These are phyloP conservation scores for Sphaerophoria rueppellii DNA, from an alignment of 2,888 invertebrate species.

Conservation along the genomic window DNA sequence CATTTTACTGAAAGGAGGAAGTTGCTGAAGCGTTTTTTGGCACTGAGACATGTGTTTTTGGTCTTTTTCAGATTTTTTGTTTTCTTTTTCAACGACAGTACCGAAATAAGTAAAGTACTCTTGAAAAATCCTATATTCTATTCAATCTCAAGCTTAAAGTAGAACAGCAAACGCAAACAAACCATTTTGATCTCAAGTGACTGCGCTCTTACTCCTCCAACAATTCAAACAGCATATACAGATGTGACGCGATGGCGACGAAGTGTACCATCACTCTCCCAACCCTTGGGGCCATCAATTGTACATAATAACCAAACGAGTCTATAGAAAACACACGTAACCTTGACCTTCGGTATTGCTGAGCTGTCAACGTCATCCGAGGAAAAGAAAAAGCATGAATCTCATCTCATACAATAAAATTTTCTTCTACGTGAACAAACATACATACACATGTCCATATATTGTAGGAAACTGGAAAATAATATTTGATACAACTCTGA, in stretches of 20 bases:
- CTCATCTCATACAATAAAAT: neutral
- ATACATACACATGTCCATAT: neutral
- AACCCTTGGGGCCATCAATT: conserved; percentile 9
- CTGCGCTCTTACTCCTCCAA: conserved; percentile 2
- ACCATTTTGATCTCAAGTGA: conserved; percentile 12
- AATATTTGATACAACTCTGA: conserved; percentile 30
- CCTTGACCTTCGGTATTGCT: conserved; percentile 44
- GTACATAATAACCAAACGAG: neutral
- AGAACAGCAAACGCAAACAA: conserved; percentile 8
- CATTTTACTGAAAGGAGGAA: neutral
- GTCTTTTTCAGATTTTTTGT: neutral
- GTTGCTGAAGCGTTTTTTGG: neutral
- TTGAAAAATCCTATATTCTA: neutral
- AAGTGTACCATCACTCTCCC: neutral
- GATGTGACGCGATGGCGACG: neutral
- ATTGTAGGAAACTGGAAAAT: conserved; percentile 1
- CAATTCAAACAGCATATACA: neutral
- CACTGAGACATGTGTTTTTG: conserved; percentile 16
- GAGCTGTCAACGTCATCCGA: neutral
- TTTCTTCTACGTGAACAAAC: neutral
- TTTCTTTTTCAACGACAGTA: neutral
- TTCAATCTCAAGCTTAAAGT: too few relatives aligned
- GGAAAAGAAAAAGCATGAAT: conserved; percentile 11
- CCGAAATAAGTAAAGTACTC: conserved; percentile 17
- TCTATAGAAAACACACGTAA: conserved; percentile 31